Percentiles rank a stretch among this genome's conserved stretches.
Conservation (phyloP, 2,113 vertebrate genomes). For the Notarius lentiginosus region DNA sequence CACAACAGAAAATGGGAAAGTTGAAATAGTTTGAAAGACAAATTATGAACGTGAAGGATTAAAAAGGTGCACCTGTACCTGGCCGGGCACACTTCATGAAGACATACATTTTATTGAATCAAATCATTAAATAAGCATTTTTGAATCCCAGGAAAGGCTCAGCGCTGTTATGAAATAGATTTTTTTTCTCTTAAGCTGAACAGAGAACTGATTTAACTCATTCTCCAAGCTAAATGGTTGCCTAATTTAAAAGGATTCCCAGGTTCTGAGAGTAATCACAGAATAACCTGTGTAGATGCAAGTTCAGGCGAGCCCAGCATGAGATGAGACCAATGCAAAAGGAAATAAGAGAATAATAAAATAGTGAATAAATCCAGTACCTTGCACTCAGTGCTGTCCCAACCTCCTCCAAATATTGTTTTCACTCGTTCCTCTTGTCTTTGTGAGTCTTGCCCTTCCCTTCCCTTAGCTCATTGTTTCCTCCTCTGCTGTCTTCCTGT, state of each 20-base stretch:
- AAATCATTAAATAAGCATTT: background rate
- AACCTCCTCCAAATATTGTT: slow-evolving; percentile 19
- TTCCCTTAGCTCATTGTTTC: slow-evolving; percentile 63
- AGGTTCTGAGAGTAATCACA: too few relatives aligned
- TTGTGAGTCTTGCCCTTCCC: slow-evolving; percentile 28
- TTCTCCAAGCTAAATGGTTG: background rate
- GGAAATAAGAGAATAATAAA: background rate
- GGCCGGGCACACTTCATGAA: background rate
- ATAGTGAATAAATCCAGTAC: background rate
- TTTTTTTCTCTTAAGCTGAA: background rate
- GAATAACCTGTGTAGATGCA: background rate
- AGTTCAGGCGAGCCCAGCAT: too few relatives aligned
- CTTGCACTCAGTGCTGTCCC: slow-evolving; percentile 9
- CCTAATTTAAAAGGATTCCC: too few relatives aligned
- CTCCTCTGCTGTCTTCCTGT: slow-evolving; percentile 60
- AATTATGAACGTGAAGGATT: background rate
- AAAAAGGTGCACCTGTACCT: background rate
- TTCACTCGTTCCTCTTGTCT: slow-evolving; percentile 29
- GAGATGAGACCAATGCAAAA: too few relatives aligned
- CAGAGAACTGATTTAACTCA: background rate
- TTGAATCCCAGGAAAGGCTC: too few relatives aligned
- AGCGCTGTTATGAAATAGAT: background rate
- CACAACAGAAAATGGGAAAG: background rate
- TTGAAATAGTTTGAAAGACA: background rate
- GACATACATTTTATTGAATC: background rate